Conservation (phyloP, 1,140 invertebrate genomes). For the Formica selysi region DNA sequence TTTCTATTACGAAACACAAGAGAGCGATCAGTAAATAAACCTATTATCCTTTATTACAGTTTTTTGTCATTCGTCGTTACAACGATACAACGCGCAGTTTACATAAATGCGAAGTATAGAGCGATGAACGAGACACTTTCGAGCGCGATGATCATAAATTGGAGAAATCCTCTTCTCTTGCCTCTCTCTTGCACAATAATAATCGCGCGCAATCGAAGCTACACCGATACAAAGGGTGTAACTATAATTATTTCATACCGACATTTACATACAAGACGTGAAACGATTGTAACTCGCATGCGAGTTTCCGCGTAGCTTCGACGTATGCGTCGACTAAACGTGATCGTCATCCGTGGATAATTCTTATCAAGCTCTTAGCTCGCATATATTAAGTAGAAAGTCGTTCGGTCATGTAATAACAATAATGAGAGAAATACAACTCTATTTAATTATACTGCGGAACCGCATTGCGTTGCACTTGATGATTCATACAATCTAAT, state of each 20-base stretch:
- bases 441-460: constrained; percentile 50
- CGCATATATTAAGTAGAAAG: constrained; percentile 69
- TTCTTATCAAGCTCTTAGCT: constrained; percentile 60
- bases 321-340: constrained; percentile 12
- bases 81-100: constrained; percentile 4
- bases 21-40: constrained; percentile 34
- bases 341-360: constrained; percentile 46
- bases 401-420: constrained; percentile 60
- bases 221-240: constrained; percentile 8
- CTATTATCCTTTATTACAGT: constrained; percentile 12
- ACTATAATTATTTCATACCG: constrained; percentile 58
- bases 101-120: background rate
- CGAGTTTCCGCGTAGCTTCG: constrained; percentile 40
- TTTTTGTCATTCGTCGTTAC: constrained; percentile 12
- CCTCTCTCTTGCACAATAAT: background rate
- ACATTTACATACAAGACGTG: constrained; percentile 56
- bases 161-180: background rate
- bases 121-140: background rate
- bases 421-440: constrained; percentile 65
- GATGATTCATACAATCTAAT: constrained; percentile 62
- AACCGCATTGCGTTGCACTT: constrained; percentile 56
- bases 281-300: constrained; percentile 10
- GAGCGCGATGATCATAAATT: constrained; percentile 13
- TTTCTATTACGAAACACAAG: constrained; percentile 10
- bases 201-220: constrained; percentile 23